Evolutionary conservation across 2,113 vertebrate genomes (phyloP).

Genomic region (Condylura cristata): DNA sequence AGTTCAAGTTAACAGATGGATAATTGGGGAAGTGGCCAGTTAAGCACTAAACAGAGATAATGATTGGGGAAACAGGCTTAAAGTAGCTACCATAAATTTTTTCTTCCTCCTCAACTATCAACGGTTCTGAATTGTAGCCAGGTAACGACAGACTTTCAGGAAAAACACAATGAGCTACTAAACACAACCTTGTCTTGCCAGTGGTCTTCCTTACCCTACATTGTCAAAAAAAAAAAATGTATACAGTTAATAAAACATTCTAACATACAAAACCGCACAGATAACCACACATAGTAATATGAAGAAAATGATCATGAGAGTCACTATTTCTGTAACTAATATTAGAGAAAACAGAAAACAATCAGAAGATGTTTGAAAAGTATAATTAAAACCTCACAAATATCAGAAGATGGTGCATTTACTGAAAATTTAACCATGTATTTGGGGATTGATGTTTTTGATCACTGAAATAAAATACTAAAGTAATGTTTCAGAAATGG

Average conservation of each 20-base stretch:
- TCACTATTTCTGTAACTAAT: neutral
- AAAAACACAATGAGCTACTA: neutral
- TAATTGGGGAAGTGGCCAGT: neutral
- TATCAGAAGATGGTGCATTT: neutral
- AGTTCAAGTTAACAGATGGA: neutral
- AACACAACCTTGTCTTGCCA: neutral
- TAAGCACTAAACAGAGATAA: neutral
- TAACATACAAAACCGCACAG: conserved; percentile 37
- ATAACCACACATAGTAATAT: neutral
- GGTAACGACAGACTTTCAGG: neutral
- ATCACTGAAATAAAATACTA: neutral
- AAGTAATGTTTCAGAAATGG: neutral
- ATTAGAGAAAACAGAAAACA: neutral
- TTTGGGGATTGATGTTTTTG: neutral
- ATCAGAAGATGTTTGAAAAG: neutral
- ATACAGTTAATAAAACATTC: neutral
- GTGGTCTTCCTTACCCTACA: neutral
- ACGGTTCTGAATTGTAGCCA: neutral
- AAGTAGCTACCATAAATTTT: neutral
- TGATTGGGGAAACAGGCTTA: neutral
- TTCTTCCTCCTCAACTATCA: neutral
- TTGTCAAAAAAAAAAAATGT: neutral
- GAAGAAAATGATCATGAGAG: neutral
- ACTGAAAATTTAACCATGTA: neutral
- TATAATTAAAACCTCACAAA: neutral